Percentiles rank a stretch among this genome's conserved stretches.
These are phyloP conservation scores for Dromaius novaehollandiae DNA, from an alignment of 2,113 vertebrate species.

Conservation along the genomic window DNA sequence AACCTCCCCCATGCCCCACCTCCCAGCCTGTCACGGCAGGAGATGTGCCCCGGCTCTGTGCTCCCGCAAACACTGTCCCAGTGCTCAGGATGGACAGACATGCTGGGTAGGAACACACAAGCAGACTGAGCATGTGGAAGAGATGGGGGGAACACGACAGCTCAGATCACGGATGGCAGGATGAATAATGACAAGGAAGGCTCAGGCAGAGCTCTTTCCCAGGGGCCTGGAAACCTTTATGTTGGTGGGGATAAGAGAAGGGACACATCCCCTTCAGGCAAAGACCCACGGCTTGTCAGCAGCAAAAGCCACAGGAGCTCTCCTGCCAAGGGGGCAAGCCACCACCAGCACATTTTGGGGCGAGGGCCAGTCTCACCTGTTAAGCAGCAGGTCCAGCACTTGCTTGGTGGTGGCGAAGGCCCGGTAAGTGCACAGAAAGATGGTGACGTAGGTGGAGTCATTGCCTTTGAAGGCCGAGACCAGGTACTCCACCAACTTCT, in stretches of 20 bases:
- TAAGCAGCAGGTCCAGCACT: slow-evolving; percentile 95
- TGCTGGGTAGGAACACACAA: not conserved
- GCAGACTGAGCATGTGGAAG: not conserved
- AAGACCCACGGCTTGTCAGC: not conserved
- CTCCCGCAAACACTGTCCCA: not conserved
- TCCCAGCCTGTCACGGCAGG: not conserved
- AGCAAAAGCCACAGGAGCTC: not conserved
- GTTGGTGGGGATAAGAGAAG: not conserved
- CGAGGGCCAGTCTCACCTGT: slow-evolving; percentile 77
- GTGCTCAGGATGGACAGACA: not conserved
- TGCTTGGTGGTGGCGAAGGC: slow-evolving; percentile 93
- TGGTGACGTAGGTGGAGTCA: slow-evolving; percentile 97
- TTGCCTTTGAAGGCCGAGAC: slow-evolving; percentile 95
- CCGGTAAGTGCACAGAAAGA: slow-evolving; percentile 98
- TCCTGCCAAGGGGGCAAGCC: not conserved
- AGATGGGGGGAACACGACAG: not conserved
- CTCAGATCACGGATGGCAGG: not conserved
- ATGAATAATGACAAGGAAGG: not conserved
- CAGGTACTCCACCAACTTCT: slow-evolving; percentile 97
- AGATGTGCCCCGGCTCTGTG: not conserved
- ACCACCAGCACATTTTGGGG: rapidly evolving
- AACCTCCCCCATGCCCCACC: rapidly evolving
- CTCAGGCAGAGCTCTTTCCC: not conserved
- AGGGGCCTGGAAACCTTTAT: not conserved
- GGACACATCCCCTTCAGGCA: not conserved